Base-by-base conservation (phyloP, 2,113 vertebrate species). In the Triplophysa rosa region DNA sequence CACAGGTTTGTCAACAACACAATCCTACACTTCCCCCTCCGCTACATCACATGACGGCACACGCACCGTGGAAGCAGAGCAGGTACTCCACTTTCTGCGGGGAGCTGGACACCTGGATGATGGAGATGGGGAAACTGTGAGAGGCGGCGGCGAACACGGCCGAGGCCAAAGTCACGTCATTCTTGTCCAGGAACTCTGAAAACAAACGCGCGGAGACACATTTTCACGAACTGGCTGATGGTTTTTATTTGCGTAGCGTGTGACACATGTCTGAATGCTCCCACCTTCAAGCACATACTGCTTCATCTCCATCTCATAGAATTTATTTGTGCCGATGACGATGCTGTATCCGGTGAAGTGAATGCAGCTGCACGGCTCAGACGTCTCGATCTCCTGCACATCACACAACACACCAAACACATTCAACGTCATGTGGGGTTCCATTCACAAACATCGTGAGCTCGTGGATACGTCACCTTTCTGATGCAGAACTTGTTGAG, bases 251-350 rank as follows among this genome's bases (percentile, higher is more conserved):
- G 37, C 33, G 45, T 23, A 0, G 29, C 29, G 29, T 29, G 4
- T 29, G 29, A 19, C 21, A 17, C n/a, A 40, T 8, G 52, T 26
- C n/a, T 66, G 2, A 8, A 16, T 45, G 78, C 21, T 68, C 87
- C 7, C 88, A 99, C 97, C 98, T 83, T 99, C 97, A 1, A 99
- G 91, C 0, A 96, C 95, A 61, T 98, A 99, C 91, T 99, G 97
- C 90, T 99, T 99, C 97, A 99, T 97, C 92, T 99, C 98, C 17
- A 99, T 98, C 87, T 99, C 97, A 42, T 99, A 99, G 90, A 99
- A 99, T 86, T 98, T 99, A 86, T 98, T 99, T 85, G 97, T 99
- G 88, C 98, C 98, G 0, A 99, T 95, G 87, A 99, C 96, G 90
- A 99, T 95, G 75, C 97, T 99, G 91, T 99, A 99, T 66, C 93